Evolutionary conservation across 2,797 vertebrate genomes (phyloP).

Genomic region (Gallinago nigripennis): DNA sequence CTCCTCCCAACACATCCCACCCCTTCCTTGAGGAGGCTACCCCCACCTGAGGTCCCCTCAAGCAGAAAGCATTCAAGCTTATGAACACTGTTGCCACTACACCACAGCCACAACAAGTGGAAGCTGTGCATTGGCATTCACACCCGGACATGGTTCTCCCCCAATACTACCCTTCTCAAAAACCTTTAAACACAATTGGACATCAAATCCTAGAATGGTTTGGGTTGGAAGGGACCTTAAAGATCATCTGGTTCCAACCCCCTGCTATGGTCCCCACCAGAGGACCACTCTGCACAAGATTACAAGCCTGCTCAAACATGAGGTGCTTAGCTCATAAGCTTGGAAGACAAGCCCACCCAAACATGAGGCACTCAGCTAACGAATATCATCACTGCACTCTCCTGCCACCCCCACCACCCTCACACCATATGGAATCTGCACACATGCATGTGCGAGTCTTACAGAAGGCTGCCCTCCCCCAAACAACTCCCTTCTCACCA

Average conservation of each 20-base stretch:
- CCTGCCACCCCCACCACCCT: conserved; percentile 42
- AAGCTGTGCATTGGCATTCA: background rate
- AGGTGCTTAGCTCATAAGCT: background rate
- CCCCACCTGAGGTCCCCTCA: background rate
- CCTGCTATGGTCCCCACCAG: background rate
- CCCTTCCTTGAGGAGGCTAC: background rate
- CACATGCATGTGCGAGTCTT: background rate
- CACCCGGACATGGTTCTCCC: background rate
- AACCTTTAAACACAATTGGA: background rate
- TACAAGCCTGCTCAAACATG: background rate
- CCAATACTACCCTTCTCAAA: background rate
- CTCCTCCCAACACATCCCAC: background rate
- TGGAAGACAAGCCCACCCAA: background rate
- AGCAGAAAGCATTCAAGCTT: background rate
- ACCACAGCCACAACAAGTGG: background rate
- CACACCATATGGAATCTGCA: conserved; percentile 39
- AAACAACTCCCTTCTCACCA: background rate
- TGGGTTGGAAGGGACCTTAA: background rate
- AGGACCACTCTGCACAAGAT: background rate
- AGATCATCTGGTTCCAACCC: background rate
- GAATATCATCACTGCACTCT: background rate
- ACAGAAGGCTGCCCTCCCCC: background rate
- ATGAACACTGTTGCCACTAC: background rate
- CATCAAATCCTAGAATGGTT: background rate
- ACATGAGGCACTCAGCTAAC: background rate